These are phyloP conservation scores for Boloria euphrosyne DNA, from an alignment of 2,888 invertebrate species.

Conservation along the genomic window DNA sequence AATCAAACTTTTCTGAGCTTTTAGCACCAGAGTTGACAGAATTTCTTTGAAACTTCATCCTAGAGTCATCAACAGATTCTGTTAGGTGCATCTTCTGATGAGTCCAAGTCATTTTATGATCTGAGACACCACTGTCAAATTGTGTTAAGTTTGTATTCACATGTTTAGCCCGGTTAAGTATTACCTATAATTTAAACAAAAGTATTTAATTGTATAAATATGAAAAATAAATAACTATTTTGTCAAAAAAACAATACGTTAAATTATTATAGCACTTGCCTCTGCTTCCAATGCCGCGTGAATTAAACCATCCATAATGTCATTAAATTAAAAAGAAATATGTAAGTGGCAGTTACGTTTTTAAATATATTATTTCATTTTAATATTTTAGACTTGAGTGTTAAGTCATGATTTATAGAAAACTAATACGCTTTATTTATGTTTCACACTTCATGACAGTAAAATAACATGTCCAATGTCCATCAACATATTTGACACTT, in stretches of 20 bases:
- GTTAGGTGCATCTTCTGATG: conserved; percentile 78
- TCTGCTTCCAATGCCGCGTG: conserved; percentile 82
- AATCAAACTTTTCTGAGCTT: conserved; percentile 72
- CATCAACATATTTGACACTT: conserved; percentile 77
- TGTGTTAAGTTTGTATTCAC: conserved; percentile 74
- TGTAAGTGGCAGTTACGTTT: conserved; percentile 69
- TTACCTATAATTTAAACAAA: conserved; percentile 63
- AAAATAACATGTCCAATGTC: conserved; percentile 80
- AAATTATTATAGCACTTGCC: conserved; percentile 67
- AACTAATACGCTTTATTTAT: conserved; percentile 81
- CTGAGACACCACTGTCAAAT: conserved; percentile 75
- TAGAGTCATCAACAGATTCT: conserved; percentile 76
- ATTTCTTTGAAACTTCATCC: conserved; percentile 75
- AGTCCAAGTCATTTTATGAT: conserved; percentile 81
- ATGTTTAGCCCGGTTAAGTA: conserved; percentile 78
- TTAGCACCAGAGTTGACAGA: conserved; percentile 66
- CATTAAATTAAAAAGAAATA: conserved; percentile 77
- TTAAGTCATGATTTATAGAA: conserved; percentile 81
- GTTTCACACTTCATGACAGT: conserved; percentile 81
- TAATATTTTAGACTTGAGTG: conserved; percentile 71
- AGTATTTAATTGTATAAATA: conserved; percentile 24
- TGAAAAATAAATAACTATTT: conserved; percentile 40
- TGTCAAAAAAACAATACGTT: conserved; percentile 51
- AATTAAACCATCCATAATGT: conserved; percentile 83
- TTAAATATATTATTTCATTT: conserved; percentile 73